Conservation (phyloP, 1,140 invertebrate genomes). For the Halyomorpha halys region DNA sequence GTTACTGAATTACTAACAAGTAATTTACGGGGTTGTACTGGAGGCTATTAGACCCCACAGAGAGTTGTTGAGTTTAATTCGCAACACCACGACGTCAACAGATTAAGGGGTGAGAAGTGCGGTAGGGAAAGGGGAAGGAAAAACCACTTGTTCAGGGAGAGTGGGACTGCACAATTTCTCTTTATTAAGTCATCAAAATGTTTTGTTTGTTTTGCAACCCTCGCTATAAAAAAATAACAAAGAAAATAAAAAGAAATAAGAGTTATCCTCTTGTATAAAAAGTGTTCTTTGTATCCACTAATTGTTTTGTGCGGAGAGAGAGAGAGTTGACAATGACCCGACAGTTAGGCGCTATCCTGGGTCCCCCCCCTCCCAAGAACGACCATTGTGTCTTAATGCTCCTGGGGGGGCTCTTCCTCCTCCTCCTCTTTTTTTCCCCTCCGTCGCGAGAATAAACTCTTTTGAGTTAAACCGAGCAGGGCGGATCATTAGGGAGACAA, state of each 20-base stretch:
- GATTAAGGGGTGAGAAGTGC: too few species aligned
- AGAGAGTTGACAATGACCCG: neutral
- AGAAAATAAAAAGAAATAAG: constrained; percentile 2
- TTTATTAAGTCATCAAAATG: constrained; percentile 2
- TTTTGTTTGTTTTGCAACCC: neutral
- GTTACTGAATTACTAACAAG: too few species aligned
- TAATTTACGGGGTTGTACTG: too few species aligned
- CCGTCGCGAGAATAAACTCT: constrained; percentile 7
- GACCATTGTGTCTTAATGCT: neutral
- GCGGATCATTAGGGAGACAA: constrained; percentile 13
- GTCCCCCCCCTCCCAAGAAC: neutral
- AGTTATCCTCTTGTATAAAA: constrained; percentile 6
- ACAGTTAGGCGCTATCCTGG: neutral
- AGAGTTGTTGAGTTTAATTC: too few species aligned
- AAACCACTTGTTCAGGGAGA: too few species aligned
- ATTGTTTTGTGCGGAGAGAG: neutral
- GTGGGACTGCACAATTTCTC: neutral
- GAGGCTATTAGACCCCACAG: too few species aligned
- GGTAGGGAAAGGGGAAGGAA: too few species aligned
- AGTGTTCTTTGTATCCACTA: constrained; percentile 6
- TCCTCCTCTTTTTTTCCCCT: neutral
- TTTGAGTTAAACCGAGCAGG: constrained; percentile 16
- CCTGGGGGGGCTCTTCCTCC: neutral
- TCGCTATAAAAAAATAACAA: neutral
- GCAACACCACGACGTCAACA: too few species aligned